Evolutionary conservation across 2,797 vertebrate genomes (phyloP), one percentile per base, ranked within the genome.

Genomic region (Melanotaenia trifasciata): DNA sequence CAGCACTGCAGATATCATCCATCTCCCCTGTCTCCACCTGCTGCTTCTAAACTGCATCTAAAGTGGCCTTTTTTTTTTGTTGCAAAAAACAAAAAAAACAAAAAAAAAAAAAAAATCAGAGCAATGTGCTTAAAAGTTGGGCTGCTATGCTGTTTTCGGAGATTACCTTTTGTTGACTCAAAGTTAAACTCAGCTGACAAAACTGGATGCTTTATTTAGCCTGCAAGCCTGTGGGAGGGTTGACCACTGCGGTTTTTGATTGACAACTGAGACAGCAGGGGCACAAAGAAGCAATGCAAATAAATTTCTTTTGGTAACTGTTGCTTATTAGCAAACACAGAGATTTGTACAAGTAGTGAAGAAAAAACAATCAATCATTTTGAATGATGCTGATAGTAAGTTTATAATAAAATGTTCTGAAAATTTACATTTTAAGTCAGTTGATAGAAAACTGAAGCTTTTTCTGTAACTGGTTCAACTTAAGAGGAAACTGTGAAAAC

Each of bases 1-100:
- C 66, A 73, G 57, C 3, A 0, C 64, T 20, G 64, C 79, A 78
- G 79, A 71, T 83, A 80, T 72, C 76, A 13, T 74, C 75, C 58
- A 20, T 59, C 70, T 81, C 40, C 71, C 56, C 33, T 28, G 24
- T 58, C 54, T 65, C 64, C 81, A 86, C 84, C 81, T 85, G 86
- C 81, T 78, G 57, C 78, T 50, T 36, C 53, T 2, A 38, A 35
- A 66, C 28, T 28, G n/a, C 58, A 47, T 35, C 59, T 22, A 20
- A 58, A 54, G 59, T 11, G 36, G 76, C 40, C 4, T 30, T 30
- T 30, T 0, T 63, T 62, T 60, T 20, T 47, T 63, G 13, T 40
- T 53, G 22, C 18, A 1, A 20, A 20, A 8, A 63, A 72, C 28
- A 38, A 22, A 58, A 5, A 35, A 47, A n/a, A n/a, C 18, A 1